Evolutionary conservation across 2,797 vertebrate species (phyloP).

Genomic region (Numenius phaeopus): DNA sequence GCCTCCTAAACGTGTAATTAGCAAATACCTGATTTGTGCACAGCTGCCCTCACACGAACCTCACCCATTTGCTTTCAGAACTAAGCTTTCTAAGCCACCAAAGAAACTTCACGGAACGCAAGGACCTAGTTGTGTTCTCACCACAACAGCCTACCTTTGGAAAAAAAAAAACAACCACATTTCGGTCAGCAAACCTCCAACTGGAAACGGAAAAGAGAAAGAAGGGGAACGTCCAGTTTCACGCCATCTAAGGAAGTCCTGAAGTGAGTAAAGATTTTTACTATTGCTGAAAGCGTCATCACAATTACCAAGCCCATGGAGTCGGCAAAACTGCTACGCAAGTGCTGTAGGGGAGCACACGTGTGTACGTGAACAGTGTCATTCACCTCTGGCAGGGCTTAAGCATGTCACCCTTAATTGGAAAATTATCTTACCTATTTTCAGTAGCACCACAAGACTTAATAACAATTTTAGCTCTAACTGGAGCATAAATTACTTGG

Average conservation of each 20-base stretch:
- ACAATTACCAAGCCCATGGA: not conserved
- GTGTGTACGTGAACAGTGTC: not conserved
- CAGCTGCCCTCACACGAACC: not conserved
- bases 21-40: conserved; percentile 8
- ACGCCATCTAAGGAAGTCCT: not conserved
- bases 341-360: not conserved
- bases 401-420: not conserved
- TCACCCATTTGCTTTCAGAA: not conserved
- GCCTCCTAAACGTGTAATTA: not conserved
- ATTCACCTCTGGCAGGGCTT: not conserved
- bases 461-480: not conserved
- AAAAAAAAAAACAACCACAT: too few species aligned
- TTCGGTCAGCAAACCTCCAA: not conserved
- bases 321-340: not conserved
- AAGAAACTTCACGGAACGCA: not conserved
- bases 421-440: not conserved
- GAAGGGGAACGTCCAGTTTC: not conserved
- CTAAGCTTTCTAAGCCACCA: not conserved
- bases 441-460: not conserved
- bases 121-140: not conserved
- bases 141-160: not conserved
- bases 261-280: not conserved
- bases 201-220: not conserved
- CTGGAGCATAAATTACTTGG: not conserved
- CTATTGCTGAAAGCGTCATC: not conserved